Evolutionary conservation across 2,113 vertebrate genomes (phyloP).

Genomic region (Leiothrix lutea): DNA sequence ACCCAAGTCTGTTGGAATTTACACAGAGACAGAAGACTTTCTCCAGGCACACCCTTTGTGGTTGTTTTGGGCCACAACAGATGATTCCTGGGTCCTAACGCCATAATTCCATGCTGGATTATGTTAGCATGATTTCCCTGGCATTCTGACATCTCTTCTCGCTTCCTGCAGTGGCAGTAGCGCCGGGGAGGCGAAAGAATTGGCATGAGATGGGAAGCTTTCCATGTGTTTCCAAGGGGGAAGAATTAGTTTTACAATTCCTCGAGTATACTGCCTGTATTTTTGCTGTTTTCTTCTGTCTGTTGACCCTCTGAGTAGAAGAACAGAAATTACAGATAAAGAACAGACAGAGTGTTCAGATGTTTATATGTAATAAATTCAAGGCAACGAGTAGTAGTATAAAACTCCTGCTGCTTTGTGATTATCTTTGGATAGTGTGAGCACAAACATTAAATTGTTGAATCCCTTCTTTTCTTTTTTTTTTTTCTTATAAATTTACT

Average conservation of each 20-base stretch:
- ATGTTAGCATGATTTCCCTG: rapidly evolving
- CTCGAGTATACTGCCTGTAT: not conserved
- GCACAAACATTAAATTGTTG: not conserved
- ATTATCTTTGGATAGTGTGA: not conserved
- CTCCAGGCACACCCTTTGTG: not conserved
- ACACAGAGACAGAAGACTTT: not conserved
- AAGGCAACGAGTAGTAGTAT: not conserved
- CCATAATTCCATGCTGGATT: not conserved
- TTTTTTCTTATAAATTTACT: not conserved
- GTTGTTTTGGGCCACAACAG: not conserved
- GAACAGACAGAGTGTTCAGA: not conserved
- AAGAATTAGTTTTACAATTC: not conserved
- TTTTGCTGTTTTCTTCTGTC: not conserved
- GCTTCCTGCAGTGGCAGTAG: rapidly evolving
- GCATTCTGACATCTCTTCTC: not conserved
- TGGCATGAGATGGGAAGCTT: not conserved
- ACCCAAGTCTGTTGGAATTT: not conserved
- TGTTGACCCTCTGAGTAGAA: not conserved
- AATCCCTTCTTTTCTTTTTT: not conserved
- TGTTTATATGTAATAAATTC: not conserved
- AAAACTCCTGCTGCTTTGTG: not conserved
- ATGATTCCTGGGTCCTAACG: not conserved
- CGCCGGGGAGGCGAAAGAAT: rapidly evolving
- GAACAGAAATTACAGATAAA: not conserved
- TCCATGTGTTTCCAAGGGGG: not conserved